A percentile compares a stretch with the other conserved stretches of the same genome.
These are phyloP conservation scores for Okamejei kenojei DNA, from an alignment of 2,797 vertebrate species.

Conservation along the genomic window DNA sequence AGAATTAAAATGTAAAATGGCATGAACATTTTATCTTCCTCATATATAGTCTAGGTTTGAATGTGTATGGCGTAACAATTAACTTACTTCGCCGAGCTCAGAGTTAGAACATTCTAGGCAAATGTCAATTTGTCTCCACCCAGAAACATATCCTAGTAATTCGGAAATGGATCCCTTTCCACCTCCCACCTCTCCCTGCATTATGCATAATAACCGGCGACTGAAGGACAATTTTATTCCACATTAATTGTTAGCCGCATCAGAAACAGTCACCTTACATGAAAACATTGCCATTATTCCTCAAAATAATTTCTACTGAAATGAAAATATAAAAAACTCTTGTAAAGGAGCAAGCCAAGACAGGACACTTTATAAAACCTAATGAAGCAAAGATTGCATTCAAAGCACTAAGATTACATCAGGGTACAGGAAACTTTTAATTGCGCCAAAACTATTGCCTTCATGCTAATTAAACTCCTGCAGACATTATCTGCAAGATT, in stretches of 20 bases:
- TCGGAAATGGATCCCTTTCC: not conserved
- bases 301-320: not conserved
- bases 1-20: not conserved
- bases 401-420: not conserved
- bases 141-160: not conserved
- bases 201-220: not conserved
- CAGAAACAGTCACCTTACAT: not conserved
- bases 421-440: not conserved
- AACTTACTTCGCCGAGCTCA: not conserved
- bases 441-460: not conserved
- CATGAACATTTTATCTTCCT: slow-evolving; percentile 3
- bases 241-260: not conserved
- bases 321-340: not conserved
- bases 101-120: not conserved
- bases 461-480: not conserved
- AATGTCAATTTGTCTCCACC: not conserved
- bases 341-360: not conserved
- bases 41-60: not conserved
- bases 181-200: not conserved
- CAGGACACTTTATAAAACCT: not conserved
- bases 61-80: not conserved
- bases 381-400: not conserved
- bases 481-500: not conserved
- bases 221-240: not conserved
- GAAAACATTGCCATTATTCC: not conserved